Conservation (phyloP, 2,888 invertebrate genomes). For the Microctonus brassicae region DNA sequence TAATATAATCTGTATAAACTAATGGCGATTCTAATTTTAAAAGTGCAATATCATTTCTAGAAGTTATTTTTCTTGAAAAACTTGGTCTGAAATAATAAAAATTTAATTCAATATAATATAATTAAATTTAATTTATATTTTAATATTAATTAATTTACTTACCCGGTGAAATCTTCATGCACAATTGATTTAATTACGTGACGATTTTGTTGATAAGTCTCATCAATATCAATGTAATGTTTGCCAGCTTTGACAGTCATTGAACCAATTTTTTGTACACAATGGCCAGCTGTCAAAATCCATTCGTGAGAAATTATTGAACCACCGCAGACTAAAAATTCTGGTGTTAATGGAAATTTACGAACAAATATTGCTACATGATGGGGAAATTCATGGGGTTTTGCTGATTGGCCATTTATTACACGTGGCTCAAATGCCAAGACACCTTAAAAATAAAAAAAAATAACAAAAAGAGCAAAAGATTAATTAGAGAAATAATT, state of each 20-base stretch:
- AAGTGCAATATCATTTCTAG: conserved; percentile 22
- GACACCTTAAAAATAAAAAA: not conserved
- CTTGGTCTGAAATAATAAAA: not conserved
- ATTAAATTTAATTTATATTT: too few relatives aligned
- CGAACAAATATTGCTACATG: conserved; percentile 4
- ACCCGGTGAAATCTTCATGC: not conserved
- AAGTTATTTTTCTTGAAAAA: not conserved
- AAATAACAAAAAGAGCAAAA: too few relatives aligned
- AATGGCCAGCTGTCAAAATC: conserved; percentile 17
- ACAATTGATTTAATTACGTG: not conserved
- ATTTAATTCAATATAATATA: too few relatives aligned
- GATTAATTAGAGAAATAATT: not conserved
- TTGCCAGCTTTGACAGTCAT: conserved; percentile 19
- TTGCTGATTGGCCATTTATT: not conserved
- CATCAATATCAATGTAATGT: conserved; percentile 3
- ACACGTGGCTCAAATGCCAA: not conserved
- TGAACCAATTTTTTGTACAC: not conserved
- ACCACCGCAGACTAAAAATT: conserved; percentile 11
- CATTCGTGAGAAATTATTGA: conserved; percentile 5
- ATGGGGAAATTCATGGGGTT: not conserved
- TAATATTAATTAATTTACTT: too few relatives aligned
- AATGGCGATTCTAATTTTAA: not conserved
- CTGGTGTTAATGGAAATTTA: not conserved
- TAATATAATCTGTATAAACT: not conserved
- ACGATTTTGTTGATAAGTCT: not conserved